These are phyloP conservation scores for Lamproptera curius DNA, from an alignment of 2,888 invertebrate species.

Conservation along the genomic window DNA sequence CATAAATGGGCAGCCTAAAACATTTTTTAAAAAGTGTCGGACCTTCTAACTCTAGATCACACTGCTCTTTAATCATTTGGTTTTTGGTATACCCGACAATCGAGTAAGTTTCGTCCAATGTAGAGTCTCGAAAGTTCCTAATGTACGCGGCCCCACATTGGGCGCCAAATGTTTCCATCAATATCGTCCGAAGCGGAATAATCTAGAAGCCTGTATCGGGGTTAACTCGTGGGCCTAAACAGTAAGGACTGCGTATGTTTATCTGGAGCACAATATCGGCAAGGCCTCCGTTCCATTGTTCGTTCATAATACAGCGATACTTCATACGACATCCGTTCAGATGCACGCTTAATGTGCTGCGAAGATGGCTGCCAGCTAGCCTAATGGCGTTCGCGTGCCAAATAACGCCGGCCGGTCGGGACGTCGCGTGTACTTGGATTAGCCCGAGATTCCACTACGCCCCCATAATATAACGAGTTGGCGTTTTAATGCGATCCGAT, in stretches of 20 bases:
- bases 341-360: constrained; percentile 63
- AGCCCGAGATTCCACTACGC: constrained; percentile 39
- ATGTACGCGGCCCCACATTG: constrained; percentile 36
- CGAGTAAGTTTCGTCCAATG: too few species aligned
- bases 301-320: constrained; percentile 69
- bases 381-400: constrained; percentile 63
- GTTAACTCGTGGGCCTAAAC: too few species aligned
- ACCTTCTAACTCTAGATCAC: too few species aligned
- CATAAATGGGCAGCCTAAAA: too few species aligned
- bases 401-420: constrained; percentile 46
- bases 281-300: constrained; percentile 61
- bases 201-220: too few species aligned
- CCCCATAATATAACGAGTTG: constrained; percentile 8
- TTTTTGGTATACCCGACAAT: too few species aligned
- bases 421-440: constrained; percentile 47
- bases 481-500: constrained; percentile 1
- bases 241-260: neutral
- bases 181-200: too few species aligned
- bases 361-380: constrained; percentile 58
- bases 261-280: constrained; percentile 25
- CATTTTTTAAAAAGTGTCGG: too few species aligned
- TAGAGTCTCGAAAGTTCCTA: too few species aligned
- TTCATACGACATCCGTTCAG: constrained; percentile 68
- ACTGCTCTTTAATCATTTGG: too few species aligned
- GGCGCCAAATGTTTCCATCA: constrained; percentile 37